Evolutionary conservation across 2,888 invertebrate genomes (phyloP).

Genomic region (Eilema depressum): DNA sequence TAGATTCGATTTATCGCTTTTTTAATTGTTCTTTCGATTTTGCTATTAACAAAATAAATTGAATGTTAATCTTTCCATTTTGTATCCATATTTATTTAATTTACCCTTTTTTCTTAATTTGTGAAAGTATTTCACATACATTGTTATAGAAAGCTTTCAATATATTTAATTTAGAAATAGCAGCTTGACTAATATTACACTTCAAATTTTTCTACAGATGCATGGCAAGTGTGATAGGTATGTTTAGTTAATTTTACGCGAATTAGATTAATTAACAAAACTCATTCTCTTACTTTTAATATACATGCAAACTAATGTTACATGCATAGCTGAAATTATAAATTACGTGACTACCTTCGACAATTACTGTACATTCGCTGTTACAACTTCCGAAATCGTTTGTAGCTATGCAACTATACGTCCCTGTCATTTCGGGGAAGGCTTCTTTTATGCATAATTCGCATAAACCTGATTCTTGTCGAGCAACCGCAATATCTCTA

Average conservation of each 20-base stretch:
- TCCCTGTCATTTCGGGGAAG: slow-evolving; percentile 96
- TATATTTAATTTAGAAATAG: slow-evolving; percentile 19
- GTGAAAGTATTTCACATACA: background rate
- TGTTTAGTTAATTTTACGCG: slow-evolving; percentile 36
- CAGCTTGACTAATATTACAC: slow-evolving; percentile 36
- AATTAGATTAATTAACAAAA: slow-evolving; percentile 39
- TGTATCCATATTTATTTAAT: background rate
- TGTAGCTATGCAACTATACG: slow-evolving; percentile 93
- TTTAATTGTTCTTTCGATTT: background rate
- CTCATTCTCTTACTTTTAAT: slow-evolving; percentile 40
- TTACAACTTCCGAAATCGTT: slow-evolving; percentile 94
- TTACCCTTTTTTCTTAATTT: background rate
- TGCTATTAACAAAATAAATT: background rate
- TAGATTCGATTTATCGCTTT: background rate
- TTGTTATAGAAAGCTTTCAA: slow-evolving; percentile 31
- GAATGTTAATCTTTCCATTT: background rate
- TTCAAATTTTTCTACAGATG: slow-evolving; percentile 71
- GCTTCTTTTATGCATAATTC: slow-evolving; percentile 94
- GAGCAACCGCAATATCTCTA: slow-evolving; percentile 91
- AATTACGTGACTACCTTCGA: slow-evolving; percentile 90
- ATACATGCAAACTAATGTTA: slow-evolving; percentile 58
- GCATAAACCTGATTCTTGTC: slow-evolving; percentile 93
- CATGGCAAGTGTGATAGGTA: slow-evolving; percentile 69
- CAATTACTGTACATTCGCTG: slow-evolving; percentile 91
- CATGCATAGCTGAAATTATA: slow-evolving; percentile 64